Evolutionary conservation across 2,888 invertebrate species (phyloP).

Genomic region (Teleiodes luculella): DNA sequence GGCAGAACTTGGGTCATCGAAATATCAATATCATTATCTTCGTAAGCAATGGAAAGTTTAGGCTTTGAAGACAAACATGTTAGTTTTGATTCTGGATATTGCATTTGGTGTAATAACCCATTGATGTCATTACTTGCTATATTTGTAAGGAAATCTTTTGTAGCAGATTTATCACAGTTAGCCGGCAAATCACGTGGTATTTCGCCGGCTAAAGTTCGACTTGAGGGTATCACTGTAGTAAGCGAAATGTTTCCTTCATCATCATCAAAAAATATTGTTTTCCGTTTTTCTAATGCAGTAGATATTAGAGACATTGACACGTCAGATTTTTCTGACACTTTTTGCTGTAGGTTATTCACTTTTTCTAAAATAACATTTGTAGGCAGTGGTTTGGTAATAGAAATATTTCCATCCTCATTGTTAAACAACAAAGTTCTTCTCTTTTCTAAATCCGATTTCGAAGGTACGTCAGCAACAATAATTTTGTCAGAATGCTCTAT

Average conservation of each 20-base stretch:
- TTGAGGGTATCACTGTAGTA: background rate
- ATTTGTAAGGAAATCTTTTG: background rate
- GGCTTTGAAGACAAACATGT: background rate
- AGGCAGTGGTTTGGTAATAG: constrained; percentile 13
- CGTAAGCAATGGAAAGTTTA: constrained; percentile 24
- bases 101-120: background rate
- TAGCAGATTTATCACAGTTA: background rate
- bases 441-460: background rate
- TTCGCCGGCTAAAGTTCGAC: background rate
- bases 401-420: constrained; percentile 21
- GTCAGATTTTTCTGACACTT: background rate
- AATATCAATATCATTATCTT: constrained; percentile 32
- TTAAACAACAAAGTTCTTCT: constrained; percentile 22
- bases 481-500: background rate
- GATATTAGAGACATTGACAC: background rate
- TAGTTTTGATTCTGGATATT: background rate
- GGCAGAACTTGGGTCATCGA: constrained; percentile 34
- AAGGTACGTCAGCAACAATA: background rate
- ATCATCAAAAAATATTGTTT: constrained; percentile 34
- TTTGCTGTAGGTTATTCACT: background rate
- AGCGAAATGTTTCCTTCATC: constrained; percentile 26
- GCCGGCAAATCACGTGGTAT: background rate
- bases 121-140: background rate
- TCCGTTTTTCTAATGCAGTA: constrained; percentile 22
- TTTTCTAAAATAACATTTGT: background rate